Evolutionary conservation across 2,888 invertebrate species (phyloP), one percentile per base, ranked within the genome.

Genomic region (Rosalia funebris): DNA sequence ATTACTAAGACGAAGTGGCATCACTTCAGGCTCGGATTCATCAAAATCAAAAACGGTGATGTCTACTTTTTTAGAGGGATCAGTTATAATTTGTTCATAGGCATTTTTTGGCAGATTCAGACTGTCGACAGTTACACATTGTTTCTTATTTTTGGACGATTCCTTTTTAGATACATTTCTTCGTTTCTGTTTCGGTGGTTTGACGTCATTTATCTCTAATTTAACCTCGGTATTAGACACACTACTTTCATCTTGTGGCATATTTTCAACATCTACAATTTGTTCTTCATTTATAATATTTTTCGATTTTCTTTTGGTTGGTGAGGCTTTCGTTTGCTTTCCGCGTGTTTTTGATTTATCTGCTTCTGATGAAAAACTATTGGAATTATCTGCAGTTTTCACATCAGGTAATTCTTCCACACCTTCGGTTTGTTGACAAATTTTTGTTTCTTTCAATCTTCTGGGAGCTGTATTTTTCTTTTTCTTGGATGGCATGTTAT

Each of bases 41-140:
- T 65, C 62, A 17, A 67, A 67, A 47, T 67, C 66, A 41, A 65
- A 67, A 1, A 67, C 57, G 1, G 63, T 58, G 10, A 63, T 61
- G 20, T 66, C 66, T 1, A 44, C 37, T 41, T 63, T 59, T 10
- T 55, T 60, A 9, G 39, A 4, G 14, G 17, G 17, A 5, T 25
- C 25, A 3, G 25, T 25, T n/a, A n/a, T n/a, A n/a, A n/a, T n/a
- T n/a, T n/a, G n/a, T n/a, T n/a, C n/a, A n/a, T n/a, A n/a, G 3
- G 17, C 12, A 17, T 34, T 47, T 52, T 47, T n/a, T n/a, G n/a
- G n/a, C 25, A 25, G 25, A 15, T 52, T 41, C 41, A 4, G 34
- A 5, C 20, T 34, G 12, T 54, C 12, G 1, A 31, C 45, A 9
- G 34, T 41, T n/a, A 47, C 34, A 15, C 25, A 5, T 15, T 11